Evolutionary conservation across 2,113 vertebrate genomes (phyloP).

Genomic region (Parus major): DNA sequence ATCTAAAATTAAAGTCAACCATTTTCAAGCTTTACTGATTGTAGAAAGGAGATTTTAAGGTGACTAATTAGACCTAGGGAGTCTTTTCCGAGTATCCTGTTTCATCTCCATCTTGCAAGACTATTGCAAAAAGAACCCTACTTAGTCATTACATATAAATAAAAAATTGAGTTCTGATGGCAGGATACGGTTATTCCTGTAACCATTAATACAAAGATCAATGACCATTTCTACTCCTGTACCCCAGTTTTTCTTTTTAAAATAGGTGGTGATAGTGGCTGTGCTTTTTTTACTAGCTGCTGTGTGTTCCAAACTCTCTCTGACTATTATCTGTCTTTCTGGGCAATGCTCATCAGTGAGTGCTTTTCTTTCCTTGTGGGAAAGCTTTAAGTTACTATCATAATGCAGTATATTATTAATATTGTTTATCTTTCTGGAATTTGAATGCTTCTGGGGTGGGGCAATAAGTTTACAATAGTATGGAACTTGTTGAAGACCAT

Average conservation of each 20-base stretch:
- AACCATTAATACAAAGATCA: background rate
- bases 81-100: background rate
- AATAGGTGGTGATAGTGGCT: background rate
- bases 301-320: background rate
- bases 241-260: background rate
- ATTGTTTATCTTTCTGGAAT: background rate
- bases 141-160: background rate
- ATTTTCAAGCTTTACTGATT: background rate
- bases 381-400: background rate
- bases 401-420: background rate
- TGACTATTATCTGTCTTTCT: background rate
- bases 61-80: background rate
- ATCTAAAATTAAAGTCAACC: background rate
- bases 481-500: background rate
- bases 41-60: background rate
- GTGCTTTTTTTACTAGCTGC: background rate
- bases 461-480: background rate
- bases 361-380: background rate
- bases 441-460: background rate
- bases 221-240: background rate
- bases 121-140: background rate
- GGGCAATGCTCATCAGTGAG: accelerated
- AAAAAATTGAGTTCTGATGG: background rate
- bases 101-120: background rate
- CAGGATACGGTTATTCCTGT: background rate